These are phyloP conservation scores for Vipera ursinii DNA, from an alignment of 2,797 vertebrate species.

Conservation along the genomic window DNA sequence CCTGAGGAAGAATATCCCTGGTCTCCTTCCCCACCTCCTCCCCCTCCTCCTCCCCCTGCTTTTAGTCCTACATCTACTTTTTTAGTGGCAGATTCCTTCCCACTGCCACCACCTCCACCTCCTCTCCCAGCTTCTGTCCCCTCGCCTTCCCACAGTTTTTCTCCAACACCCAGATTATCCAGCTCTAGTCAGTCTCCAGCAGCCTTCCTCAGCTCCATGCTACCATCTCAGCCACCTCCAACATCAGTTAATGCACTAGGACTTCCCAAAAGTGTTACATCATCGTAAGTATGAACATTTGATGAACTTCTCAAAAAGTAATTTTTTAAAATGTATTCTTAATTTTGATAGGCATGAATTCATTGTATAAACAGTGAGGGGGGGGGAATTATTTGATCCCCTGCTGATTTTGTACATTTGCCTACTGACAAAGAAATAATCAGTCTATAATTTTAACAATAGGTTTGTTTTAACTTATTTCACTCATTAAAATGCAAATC, in stretches of 20 bases:
- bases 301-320: conserved; percentile 22
- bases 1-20: conserved; percentile 76
- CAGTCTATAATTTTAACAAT: too few relatives aligned
- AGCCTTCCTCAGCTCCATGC: conserved; percentile 89
- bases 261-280: conserved; percentile 90
- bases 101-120: conserved; percentile 78
- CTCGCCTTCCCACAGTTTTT: conserved; percentile 67
- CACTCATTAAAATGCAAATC: too few relatives aligned
- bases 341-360: not conserved
- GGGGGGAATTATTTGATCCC: too few relatives aligned
- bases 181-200: conserved; percentile 86
- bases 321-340: not conserved
- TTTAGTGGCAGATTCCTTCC: conserved; percentile 69
- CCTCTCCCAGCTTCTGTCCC: conserved; percentile 70
- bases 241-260: conserved; percentile 87
- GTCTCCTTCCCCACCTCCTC: conserved; percentile 88
- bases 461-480: too few relatives aligned
- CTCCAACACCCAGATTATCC: conserved; percentile 76
- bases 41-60: conserved; percentile 84
- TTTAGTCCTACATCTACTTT: conserved; percentile 71
- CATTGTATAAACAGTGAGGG: not conserved
- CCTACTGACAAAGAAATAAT: too few relatives aligned
- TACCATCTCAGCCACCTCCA: conserved; percentile 80
- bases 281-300: conserved; percentile 81
- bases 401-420: too few relatives aligned